Evolutionary conservation across 1,140 invertebrate species (phyloP).

Genomic region (Drosophila lacteicornis): DNA sequence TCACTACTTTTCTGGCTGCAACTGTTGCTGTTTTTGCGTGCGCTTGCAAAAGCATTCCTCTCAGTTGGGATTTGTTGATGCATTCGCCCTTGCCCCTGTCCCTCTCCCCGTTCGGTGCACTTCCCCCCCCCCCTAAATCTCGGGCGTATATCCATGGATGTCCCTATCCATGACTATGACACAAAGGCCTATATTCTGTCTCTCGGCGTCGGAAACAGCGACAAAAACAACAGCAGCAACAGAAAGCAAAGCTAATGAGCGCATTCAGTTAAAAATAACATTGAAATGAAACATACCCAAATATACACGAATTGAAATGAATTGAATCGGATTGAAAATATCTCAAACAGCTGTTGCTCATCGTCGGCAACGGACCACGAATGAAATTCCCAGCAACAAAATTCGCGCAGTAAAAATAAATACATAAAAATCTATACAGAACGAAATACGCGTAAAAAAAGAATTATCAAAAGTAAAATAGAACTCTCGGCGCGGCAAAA

Average conservation of each 20-base stretch:
- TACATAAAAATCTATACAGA: conserved; percentile 41
- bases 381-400: conserved; percentile 60
- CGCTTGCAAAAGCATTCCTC: conserved; percentile 35
- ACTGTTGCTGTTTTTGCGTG: conserved; percentile 19
- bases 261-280: conserved; percentile 80
- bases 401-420: conserved; percentile 36
- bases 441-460: conserved; percentile 49
- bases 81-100: conserved; percentile 3
- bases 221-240: conserved; percentile 17
- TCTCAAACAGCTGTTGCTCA: conserved; percentile 83
- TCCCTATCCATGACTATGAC: conserved; percentile 65
- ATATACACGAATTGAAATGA: conserved; percentile 65
- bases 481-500: conserved; percentile 19
- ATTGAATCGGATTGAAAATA: conserved; percentile 76
- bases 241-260: conserved; percentile 68
- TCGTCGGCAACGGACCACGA: conserved; percentile 63
- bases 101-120: neutral
- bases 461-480: conserved; percentile 30
- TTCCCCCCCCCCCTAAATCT: conserved; percentile 2
- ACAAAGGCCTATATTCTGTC: conserved; percentile 74
- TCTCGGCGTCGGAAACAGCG: conserved; percentile 33
- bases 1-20: neutral
- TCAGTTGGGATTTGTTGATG: conserved; percentile 45
- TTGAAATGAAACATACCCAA: conserved; percentile 69
- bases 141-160: neutral